Percentiles rank a stretch among this genome's conserved stretches.
Conservation (phyloP, 2,113 vertebrate species). For the Tonatia bakeri region DNA sequence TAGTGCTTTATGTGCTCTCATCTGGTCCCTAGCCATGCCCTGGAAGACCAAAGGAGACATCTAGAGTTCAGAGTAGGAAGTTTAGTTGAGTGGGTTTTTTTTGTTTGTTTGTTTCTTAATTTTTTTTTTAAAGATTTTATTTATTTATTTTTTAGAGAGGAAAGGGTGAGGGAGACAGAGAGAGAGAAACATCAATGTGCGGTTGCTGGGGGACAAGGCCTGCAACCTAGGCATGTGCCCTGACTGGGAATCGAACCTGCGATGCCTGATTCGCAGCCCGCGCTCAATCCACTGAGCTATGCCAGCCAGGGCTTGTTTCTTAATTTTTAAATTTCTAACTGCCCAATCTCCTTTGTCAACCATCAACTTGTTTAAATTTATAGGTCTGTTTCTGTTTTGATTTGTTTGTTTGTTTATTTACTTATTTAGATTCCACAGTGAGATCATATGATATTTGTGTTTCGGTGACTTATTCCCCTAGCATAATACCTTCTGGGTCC, state of each 20-base stretch:
- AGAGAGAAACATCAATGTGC: too few relatives aligned
- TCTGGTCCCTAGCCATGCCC: fast-evolving
- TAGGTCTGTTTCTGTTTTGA: not conserved
- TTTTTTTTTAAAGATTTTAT: too few relatives aligned
- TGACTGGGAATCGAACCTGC: too few relatives aligned
- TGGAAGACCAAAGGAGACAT: not conserved
- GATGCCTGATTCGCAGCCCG: too few relatives aligned
- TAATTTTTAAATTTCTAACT: not conserved
- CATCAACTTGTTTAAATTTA: not conserved
- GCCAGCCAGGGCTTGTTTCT: too few relatives aligned
- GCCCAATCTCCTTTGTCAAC: not conserved
- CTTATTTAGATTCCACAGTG: not conserved
- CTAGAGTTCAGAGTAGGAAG: not conserved
- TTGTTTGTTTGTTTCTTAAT: not conserved
- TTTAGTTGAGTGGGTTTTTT: not conserved
- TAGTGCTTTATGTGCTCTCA: not conserved
- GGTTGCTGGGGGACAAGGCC: too few relatives aligned
- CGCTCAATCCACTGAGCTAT: too few relatives aligned
- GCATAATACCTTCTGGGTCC: not conserved
- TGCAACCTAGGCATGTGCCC: too few relatives aligned
- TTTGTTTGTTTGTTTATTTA: not conserved
- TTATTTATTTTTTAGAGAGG: too few relatives aligned
- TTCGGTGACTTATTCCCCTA: not conserved
- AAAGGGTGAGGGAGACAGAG: too few relatives aligned
- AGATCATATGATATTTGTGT: not conserved